Base-by-base conservation (phyloP, 2,888 invertebrate species). In the Leuctra nigra region DNA sequence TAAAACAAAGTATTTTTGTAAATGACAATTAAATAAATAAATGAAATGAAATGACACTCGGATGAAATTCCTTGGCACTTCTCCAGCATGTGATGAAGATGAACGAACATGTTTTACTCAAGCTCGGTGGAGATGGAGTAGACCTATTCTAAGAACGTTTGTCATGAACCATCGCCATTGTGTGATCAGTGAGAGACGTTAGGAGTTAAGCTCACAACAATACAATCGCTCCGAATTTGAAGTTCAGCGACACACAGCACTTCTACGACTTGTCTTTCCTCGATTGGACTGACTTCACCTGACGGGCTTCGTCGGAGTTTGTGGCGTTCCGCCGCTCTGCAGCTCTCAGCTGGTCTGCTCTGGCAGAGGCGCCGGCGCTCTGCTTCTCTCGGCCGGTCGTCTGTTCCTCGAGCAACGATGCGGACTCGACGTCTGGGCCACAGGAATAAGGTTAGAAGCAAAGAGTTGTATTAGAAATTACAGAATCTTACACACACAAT, bases 41-140 rank as follows among this genome's bases (percentile, higher is more conserved):
- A n/a, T n/a, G n/a, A n/a, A n/a, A n/a, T n/a, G n/a, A n/a, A n/a
- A n/a, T n/a, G n/a, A n/a, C n/a, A n/a, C 77, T 1, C 78, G 83
- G 62, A 71, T 73, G 25, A 74, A 83, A 38, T 87, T 83, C 68
- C 70, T 86, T 39, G 71, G 75, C 57, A 77, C 82, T 1, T 77
- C 82, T 46, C 86, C 86, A 0, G 80, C 83, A 0, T 82, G 80
- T 48, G 72, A 77, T 48, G 79, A 82, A 36, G 86, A 87, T 67
- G 76, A 77, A 18, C n/a, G n/a, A n/a, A n/a, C n/a, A n/a, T n/a
- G n/a, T n/a, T n/a, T n/a, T n/a, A n/a, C n/a, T n/a, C n/a, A n/a
- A n/a, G n/a, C n/a, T n/a, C n/a, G n/a, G n/a, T n/a, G n/a, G n/a
- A n/a, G n/a, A n/a, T n/a, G n/a, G n/a, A n/a, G n/a, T n/a, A n/a